A percentile compares a stretch with the other conserved stretches of the same genome.
phyloP scores from a whole-genome alignment of 1,140 invertebrate genomes.

The Drosophila pallidifrons region DNA sequence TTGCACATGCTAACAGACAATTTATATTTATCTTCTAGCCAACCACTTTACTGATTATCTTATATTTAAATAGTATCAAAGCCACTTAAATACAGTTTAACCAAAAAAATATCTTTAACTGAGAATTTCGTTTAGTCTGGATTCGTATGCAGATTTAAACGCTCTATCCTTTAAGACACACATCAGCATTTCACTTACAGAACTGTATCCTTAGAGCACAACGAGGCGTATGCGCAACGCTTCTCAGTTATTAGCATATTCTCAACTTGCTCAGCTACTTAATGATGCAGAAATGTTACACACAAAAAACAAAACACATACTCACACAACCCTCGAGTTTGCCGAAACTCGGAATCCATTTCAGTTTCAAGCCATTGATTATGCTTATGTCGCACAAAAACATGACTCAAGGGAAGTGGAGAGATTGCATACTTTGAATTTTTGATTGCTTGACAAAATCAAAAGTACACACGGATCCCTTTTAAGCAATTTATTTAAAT shows the following conservation, averaged over 20 bases:
- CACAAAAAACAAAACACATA: constrained; percentile 26
- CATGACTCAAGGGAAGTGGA: neutral
- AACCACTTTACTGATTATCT: neutral
- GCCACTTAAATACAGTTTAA: neutral
- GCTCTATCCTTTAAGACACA: constrained; percentile 20
- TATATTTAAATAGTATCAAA: neutral
- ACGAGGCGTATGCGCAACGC: constrained; percentile 26
- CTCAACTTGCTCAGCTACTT: constrained; percentile 49
- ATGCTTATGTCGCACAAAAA: constrained; percentile 10
- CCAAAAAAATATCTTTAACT: neutral
- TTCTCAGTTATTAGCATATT: constrained; percentile 51
- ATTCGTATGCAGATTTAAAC: constrained; percentile 15
- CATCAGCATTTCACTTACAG: constrained; percentile 10
- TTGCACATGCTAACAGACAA: too few relatives aligned
- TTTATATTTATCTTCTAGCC: neutral
- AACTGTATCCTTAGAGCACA: constrained; percentile 14
- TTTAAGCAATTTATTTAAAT: neutral
- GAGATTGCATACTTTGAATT: neutral
- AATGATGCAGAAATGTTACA: constrained; percentile 54
- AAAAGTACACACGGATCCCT: neutral
- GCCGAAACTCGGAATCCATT: constrained; percentile 24
- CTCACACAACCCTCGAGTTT: neutral
- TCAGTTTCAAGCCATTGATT: constrained; percentile 48
- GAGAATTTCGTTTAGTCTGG: neutral
- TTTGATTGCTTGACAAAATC: constrained; percentile 10